Conservation (phyloP, 2,888 invertebrate species). For the Iselma pallidipennis region DNA sequence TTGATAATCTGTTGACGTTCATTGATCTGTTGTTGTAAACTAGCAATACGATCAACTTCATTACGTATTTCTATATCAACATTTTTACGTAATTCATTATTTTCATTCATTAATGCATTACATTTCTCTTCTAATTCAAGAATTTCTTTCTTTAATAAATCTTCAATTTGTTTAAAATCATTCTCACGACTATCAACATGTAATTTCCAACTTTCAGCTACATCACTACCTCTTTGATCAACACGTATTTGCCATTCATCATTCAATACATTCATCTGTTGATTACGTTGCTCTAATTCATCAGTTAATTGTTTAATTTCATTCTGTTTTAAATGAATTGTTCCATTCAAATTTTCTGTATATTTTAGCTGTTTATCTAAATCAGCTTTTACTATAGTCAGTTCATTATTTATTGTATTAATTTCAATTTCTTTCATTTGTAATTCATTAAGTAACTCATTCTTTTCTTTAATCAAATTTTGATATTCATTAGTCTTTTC, state of each 20-base stretch:
- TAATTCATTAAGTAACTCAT: conserved; percentile 47
- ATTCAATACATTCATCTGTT: neutral
- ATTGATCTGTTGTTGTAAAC: conserved; percentile 50
- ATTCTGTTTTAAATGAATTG: neutral
- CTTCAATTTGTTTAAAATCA: conserved; percentile 62
- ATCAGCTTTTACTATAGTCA: no score
- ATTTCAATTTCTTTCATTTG: conserved; percentile 37
- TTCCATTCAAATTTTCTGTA: neutral
- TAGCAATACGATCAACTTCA: conserved; percentile 50
- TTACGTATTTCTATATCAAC: conserved; percentile 53
- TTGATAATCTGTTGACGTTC: conserved; percentile 45
- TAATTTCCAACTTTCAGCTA: conserved; percentile 72
- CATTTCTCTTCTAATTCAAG: conserved; percentile 56
- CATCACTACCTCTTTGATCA: conserved; percentile 62
- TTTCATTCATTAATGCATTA: conserved; percentile 51
- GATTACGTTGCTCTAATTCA: neutral
- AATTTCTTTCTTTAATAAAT: conserved; percentile 60
- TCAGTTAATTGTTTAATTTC: neutral
- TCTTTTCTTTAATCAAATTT: conserved; percentile 46
- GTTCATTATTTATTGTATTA: conserved; percentile 17
- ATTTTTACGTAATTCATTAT: conserved; percentile 52
- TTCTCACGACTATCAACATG: conserved; percentile 67
- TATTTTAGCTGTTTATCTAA: conserved; percentile 13
- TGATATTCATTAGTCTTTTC: conserved; percentile 42
- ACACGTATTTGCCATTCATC: conserved; percentile 39